Conservation (phyloP, 2,797 vertebrate genomes). For the Phalanger gymnotis region DNA sequence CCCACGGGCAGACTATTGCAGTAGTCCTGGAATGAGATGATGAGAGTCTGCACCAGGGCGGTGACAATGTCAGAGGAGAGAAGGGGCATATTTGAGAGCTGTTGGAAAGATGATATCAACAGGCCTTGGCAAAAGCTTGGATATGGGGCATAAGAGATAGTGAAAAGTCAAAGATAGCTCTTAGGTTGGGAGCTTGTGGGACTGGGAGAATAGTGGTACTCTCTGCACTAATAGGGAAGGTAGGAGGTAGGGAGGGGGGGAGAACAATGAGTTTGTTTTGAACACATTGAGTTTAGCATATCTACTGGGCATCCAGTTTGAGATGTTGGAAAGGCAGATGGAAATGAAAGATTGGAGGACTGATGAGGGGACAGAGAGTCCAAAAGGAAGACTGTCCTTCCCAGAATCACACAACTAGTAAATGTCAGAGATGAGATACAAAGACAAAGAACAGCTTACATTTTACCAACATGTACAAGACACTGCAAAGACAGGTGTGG, state of each 20-base stretch:
- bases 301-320: background rate
- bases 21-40: no score
- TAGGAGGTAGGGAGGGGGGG: background rate
- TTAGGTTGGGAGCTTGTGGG: constrained; percentile 14
- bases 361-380: background rate
- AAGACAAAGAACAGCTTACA: background rate
- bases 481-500: background rate
- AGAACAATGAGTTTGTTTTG: background rate
- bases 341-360: constrained; percentile 1
- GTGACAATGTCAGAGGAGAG: no score
- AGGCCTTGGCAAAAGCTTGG: background rate
- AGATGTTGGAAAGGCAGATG: background rate
- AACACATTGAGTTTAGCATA: background rate
- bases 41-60: no score
- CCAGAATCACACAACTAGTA: background rate
- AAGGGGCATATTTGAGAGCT: constrained; percentile 10
- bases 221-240: background rate
- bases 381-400: background rate
- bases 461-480: background rate
- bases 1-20: no score
- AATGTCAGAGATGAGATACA: background rate
- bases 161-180: background rate
- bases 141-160: background rate
- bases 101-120: background rate
- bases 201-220: background rate